Percentiles rank a stretch among this genome's conserved stretches.
Evolutionary conservation across 1,140 invertebrate genomes (phyloP).

Genomic region (Euborellia annulipes): DNA sequence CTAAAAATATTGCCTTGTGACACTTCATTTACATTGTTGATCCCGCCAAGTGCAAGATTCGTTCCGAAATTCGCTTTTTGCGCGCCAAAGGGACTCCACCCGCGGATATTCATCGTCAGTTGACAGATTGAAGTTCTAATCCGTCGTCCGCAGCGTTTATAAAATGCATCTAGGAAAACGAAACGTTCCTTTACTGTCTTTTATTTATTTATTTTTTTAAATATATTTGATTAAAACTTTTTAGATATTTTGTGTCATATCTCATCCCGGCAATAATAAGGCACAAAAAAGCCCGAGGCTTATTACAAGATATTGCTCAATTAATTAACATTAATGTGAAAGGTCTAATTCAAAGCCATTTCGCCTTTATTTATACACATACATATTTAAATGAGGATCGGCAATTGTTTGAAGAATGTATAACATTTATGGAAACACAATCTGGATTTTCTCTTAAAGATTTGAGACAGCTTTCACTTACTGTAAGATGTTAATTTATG

Average conservation of each 20-base stretch:
- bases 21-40: too few species aligned
- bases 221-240: background rate
- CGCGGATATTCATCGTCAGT: too few species aligned
- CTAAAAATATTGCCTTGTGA: too few species aligned
- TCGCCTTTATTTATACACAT: constrained; percentile 45
- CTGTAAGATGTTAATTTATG: constrained; percentile 21
- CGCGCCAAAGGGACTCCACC: too few species aligned
- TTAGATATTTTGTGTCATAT: background rate
- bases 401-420: constrained; percentile 35
- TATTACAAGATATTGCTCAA: background rate
- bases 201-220: too few species aligned
- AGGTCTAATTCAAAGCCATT: constrained; percentile 15
- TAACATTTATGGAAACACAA: constrained; percentile 36
- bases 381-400: constrained; percentile 41
- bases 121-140: too few species aligned
- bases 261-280: background rate
- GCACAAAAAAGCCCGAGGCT: background rate
- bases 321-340: background rate
- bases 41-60: too few species aligned
- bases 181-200: too few species aligned
- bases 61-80: too few species aligned
- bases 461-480: constrained; percentile 33
- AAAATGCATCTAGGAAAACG: too few species aligned
- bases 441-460: constrained; percentile 32
- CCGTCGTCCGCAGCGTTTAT: too few species aligned